Evolutionary conservation across 2,888 invertebrate genomes (phyloP).

Genomic region (Encarsia formosa): DNA sequence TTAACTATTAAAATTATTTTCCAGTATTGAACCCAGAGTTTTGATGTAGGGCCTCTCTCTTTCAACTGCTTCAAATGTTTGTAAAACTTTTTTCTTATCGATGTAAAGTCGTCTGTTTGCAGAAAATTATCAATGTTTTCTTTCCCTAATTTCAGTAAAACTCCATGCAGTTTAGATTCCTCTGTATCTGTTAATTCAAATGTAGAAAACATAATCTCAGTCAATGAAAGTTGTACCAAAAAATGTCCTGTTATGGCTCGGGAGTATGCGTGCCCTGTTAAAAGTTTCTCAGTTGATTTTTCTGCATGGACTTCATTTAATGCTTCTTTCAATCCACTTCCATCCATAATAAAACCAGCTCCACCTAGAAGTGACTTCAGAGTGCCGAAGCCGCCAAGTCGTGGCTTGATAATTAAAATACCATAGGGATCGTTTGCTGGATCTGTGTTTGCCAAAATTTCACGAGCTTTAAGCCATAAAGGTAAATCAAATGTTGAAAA

Average conservation of each 20-base stretch:
- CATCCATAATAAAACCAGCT: slow-evolving; percentile 31
- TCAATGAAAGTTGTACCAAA: background rate
- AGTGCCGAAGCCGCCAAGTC: slow-evolving; percentile 35
- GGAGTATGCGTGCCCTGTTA: background rate
- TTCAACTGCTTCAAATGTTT: background rate
- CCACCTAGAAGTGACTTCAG: slow-evolving; percentile 28
- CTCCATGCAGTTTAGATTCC: background rate
- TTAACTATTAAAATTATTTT: background rate
- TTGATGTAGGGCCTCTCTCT: background rate
- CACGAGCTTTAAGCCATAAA: background rate
- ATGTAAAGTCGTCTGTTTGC: background rate
- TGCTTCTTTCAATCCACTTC: slow-evolving; percentile 28
- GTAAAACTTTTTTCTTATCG: background rate
- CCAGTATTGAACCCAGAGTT: background rate
- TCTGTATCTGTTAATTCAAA: background rate
- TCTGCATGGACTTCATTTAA: background rate
- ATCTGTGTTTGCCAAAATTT: background rate
- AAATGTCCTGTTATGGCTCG: background rate
- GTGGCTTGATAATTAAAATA: slow-evolving; percentile 19
- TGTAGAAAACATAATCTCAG: background rate
- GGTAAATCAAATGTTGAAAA: background rate
- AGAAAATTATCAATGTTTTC: background rate
- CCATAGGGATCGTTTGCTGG: too few relatives aligned
- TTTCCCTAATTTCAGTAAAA: background rate
- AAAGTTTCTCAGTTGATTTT: background rate